phyloP scores from a whole-genome alignment of 2,888 invertebrate species.

The Nipponacmea schrenckii region DNA sequence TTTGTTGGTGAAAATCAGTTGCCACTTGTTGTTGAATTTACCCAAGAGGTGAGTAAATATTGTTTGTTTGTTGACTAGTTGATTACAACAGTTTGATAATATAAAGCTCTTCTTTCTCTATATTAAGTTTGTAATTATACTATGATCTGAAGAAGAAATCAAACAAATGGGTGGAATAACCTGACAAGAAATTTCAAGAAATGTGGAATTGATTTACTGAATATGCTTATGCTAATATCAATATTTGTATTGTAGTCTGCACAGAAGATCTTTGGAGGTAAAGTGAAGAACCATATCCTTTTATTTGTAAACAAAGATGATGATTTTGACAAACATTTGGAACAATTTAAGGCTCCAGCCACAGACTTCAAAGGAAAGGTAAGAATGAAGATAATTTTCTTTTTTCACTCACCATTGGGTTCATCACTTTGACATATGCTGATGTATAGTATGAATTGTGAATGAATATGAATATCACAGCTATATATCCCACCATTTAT shows the following conservation, averaged over 20 bases:
- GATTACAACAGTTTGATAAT: background rate
- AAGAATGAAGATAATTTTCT: constrained; percentile 24
- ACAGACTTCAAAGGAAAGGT: constrained; percentile 88
- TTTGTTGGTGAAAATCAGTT: constrained; percentile 87
- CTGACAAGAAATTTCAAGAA: too few relatives aligned
- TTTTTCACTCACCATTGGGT: too few relatives aligned
- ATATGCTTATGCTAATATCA: too few relatives aligned
- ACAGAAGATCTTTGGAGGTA: constrained; percentile 97
- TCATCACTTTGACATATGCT: too few relatives aligned
- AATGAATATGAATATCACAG: too few relatives aligned
- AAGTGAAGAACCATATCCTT: constrained; percentile 95
- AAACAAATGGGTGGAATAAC: too few relatives aligned
- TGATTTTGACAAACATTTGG: constrained; percentile 84
- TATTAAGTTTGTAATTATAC: too few relatives aligned
- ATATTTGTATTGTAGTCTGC: constrained; percentile 75
- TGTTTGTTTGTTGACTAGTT: background rate
- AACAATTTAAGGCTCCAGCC: constrained; percentile 84
- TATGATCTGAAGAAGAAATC: too few relatives aligned
- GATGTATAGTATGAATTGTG: too few relatives aligned
- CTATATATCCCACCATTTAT: background rate
- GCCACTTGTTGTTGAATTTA: constrained; percentile 94
- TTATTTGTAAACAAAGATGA: constrained; percentile 82
- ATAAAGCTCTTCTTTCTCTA: too few relatives aligned
- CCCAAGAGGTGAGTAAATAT: constrained; percentile 77
- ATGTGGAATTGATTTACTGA: too few relatives aligned